Evolutionary conservation across 2,113 vertebrate species (phyloP), one percentile per base, ranked within the genome.

Genomic region (Oriolus oriolus): DNA sequence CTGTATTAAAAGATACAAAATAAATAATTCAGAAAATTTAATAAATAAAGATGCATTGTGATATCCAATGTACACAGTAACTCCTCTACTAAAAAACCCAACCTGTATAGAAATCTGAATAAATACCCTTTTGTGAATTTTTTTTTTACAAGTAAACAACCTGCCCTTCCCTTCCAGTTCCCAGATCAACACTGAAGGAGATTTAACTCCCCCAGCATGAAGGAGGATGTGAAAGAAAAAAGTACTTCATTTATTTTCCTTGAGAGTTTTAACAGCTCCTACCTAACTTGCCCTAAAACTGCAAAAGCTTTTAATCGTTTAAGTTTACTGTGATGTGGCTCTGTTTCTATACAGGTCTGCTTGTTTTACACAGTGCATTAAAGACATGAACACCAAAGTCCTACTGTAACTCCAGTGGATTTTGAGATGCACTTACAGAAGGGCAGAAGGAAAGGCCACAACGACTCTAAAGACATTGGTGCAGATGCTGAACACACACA

Each of bases 21-120:
- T 97, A 98, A 98, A 95, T 97, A 96, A 95, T 83, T 79, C 92
- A 89, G 47, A 90, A 91, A 84, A 78, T 30, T 90, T 64, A 93
- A 90, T 86, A 97, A 96, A 98, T 97, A 95, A 79, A 42, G 85
- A 79, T 80, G 91, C 41, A 87, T n/a, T 75, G 49, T 31, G 21
- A 90, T 68, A 97, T 24, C 75, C 42, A 93, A 93, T 85, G 84
- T 94, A 57, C 69, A 89, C 68, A 89, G 54, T 82, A 90, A 42
- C 21, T 75, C 81, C 30, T 59, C 18, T 54, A 69, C 21, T 88
- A 47, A 83, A 81, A 91, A 82, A 45, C 39, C 24, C 49, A 50
- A 39, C 13, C 53, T 76, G 31, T 57, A 63, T 9, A 86, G 73
- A 80, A 59, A 78, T 79, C 52, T 68, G 42, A 73, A 92, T 90